Conservation (phyloP, 2,797 vertebrate species). For the Sebastes itinus region DNA sequence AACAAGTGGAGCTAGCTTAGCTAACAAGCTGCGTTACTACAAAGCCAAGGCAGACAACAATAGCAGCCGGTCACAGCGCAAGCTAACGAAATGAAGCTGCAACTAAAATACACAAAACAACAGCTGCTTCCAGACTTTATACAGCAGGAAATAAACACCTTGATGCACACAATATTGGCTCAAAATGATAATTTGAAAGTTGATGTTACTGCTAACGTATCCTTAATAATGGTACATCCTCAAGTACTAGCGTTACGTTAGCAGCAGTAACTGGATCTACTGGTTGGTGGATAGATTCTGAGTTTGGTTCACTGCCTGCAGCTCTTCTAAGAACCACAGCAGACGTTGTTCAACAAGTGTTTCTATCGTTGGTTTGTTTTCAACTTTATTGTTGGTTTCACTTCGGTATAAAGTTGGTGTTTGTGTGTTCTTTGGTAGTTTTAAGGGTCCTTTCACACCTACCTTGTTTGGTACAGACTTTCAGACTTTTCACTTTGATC, state of each 20-base stretch:
- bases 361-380: not conserved
- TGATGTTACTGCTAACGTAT: not conserved
- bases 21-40: conserved; percentile 42
- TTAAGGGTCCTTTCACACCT: not conserved
- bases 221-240: not conserved
- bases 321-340: too few species aligned
- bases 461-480: not conserved
- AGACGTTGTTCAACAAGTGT: not conserved
- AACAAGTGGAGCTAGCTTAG: conserved; percentile 23
- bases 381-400: not conserved
- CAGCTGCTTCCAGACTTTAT: not conserved
- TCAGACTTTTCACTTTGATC: not conserved
- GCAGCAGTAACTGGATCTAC: not conserved
- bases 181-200: not conserved
- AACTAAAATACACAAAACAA: conserved; percentile 13
- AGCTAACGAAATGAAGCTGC: not conserved
- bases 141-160: not conserved
- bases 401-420: not conserved
- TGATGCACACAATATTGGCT: not conserved
- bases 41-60: conserved; percentile 23
- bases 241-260: not conserved
- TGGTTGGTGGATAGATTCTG: not conserved
- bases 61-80: not conserved
- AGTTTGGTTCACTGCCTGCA: not conserved
- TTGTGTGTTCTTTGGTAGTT: not conserved